Percentiles rank a stretch among this genome's conserved stretches.
Evolutionary conservation across 2,797 vertebrate species (phyloP).

Genomic region (Microhierax caerulescens): DNA sequence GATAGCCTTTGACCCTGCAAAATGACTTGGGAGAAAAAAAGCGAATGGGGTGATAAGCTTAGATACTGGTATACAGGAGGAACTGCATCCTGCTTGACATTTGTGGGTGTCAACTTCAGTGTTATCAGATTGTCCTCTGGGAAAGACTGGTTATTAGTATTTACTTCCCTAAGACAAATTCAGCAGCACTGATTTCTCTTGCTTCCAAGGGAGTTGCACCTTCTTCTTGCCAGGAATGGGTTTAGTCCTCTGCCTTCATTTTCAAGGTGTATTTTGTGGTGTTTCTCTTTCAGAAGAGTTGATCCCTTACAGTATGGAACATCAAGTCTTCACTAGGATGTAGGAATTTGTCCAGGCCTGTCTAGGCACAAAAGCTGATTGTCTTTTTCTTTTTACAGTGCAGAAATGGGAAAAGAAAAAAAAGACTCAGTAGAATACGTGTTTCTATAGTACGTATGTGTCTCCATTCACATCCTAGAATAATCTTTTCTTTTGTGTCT

Average conservation of each 20-base stretch:
- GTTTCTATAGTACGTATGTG: not conserved
- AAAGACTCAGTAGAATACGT: not conserved
- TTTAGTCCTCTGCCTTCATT: conserved; percentile 24
- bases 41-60: conserved; percentile 47
- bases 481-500: not conserved
- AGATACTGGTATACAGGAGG: not conserved
- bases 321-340: not conserved
- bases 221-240: conserved; percentile 6
- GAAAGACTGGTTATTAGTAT: conserved; percentile 54
- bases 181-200: not conserved
- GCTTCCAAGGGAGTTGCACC: conserved; percentile 33
- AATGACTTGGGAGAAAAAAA: conserved; percentile 53
- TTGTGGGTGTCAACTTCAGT: conserved; percentile 38
- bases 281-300: not conserved
- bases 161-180: conserved; percentile 50
- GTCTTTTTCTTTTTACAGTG: not conserved
- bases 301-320: not conserved
- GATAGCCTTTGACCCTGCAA: conserved; percentile 58
- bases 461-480: not conserved
- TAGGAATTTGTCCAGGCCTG: not conserved
- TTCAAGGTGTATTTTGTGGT: conserved; percentile 24
- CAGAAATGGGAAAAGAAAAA: not conserved
- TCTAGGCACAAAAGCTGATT: not conserved
- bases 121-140: conserved; percentile 59
- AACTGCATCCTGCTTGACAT: conserved; percentile 10